Base-by-base conservation (phyloP, 2,113 vertebrate genomes). In the Macquaria australasica region DNA sequence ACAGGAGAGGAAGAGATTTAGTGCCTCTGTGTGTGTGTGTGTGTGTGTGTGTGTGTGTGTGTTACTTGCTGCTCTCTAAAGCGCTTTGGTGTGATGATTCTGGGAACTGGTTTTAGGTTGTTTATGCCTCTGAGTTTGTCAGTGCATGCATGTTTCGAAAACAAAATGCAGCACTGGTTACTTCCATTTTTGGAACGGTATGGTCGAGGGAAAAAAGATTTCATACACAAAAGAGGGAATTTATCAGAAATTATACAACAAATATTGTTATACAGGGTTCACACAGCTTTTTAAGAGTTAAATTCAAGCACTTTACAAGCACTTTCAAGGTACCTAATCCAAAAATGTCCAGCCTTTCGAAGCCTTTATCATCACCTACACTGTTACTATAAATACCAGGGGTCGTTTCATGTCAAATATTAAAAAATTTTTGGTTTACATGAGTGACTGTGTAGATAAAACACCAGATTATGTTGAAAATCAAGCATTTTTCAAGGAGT, bases 1-100 rank as follows among this genome's bases (percentile, higher is more conserved):
- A 88, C 87, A 45, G 69, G 62, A 58, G 45, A 67, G 41, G 39
- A 43, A 11, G 45, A 70, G 96, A 96, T 91, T 97, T 97, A 41
- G 51, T 3, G 7, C 39, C 39, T 58, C 16, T 66, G 34, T 37
- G 39, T 21, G 59, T 66, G n/a, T 21, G n/a, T 39, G 50, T 53
- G 1, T 20, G 48, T 66, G 14, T 62, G 39, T 15, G 18, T 23
- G 15, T 23, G n/a, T 39, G 50, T 53, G 1, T 20, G 48, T 66
- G 28, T 71, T 63, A 50, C n/a, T 41, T 10, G 0, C 23, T 39
- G 48, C 28, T 45, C 43, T 63, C 64, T 67, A 31, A 70, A 16
- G 23, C 20, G 48, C 5, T 18, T 45, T 18, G 16, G 14, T 8
- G 6, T 59, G 60, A 20, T 28, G 37, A 71, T 31, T 45, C 34